Base-by-base conservation (phyloP, 2,113 vertebrate genomes). In the Thomomys bottae region DNA sequence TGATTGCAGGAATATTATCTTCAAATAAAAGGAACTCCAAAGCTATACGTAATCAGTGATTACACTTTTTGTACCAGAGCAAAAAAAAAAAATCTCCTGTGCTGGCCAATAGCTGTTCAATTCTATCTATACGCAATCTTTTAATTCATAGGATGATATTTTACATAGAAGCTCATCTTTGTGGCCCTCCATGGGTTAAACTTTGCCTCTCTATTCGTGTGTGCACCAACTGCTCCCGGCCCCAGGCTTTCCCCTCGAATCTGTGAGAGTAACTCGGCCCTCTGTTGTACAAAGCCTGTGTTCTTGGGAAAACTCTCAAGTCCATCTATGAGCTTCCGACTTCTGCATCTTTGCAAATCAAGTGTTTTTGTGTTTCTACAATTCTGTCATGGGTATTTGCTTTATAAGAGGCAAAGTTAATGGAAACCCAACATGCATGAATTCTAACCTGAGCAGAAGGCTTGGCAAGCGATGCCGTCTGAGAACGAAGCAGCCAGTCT, bases 401-500 rank as follows among this genome's bases (percentile, higher is more conserved):
- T 75, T 73, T 40, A 57, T 66, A 94, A 82, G 81, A 94, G 79
- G 70, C 88, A 88, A 92, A 94, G 96, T 95, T 92, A 57, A 61
- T 24, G n/a, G 94, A 93, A 96, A 92, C 86, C n/a, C 57, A 78
- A 96, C 87, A 93, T 49, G 70, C 26, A 94, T 68, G 61, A 40
- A n/a, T 95, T 81, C 71, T 89, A 93, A 75, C 77, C 79, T 0
- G 1, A 97, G 96, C 97, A 97, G 97, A 97, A 97, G 96, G 97
- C 75, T 96, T 96, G 96, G 96, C 96, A 93, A 72, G 80, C 90
- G 20, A 3, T 54, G 85, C 54, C 95, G 78, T 93, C 95, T 93
- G 68, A 92, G 96, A 97, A 97, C 96, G 97, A 98, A 98, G 97
- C 97, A 93, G 96, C 96, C 97, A 94, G 95, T 90, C 89, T 94